These are phyloP conservation scores for Cossypha heuglini DNA, from an alignment of 2,797 vertebrate species.

Conservation along the genomic window DNA sequence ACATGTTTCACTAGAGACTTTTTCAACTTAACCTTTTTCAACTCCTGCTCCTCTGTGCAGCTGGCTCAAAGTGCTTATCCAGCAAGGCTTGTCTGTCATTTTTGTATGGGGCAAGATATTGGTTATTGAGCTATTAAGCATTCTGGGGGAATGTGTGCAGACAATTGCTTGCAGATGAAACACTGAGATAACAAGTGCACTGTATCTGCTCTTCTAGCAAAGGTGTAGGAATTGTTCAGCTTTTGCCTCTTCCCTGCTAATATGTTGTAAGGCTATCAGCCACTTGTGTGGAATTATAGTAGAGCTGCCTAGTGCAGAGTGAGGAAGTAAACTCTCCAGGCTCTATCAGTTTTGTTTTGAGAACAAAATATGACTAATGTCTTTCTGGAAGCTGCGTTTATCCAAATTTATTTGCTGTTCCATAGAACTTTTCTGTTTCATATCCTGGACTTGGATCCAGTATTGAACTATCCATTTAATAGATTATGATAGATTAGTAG, in stretches of 20 bases:
- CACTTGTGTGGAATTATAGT: not conserved
- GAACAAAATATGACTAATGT: not conserved
- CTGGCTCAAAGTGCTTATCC: not conserved
- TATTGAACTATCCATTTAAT: not conserved
- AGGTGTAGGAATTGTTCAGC: not conserved
- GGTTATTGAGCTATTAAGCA: not conserved
- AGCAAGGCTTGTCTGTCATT: not conserved
- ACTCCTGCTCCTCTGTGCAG: not conserved
- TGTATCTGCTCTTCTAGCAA: not conserved
- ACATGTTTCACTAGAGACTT: not conserved
- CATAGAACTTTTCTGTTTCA: not conserved
- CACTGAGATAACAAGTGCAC: not conserved
- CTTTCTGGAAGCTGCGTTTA: not conserved
- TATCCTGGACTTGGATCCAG: not conserved
- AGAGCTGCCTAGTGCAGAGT: not conserved
- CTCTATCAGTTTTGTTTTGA: not conserved
- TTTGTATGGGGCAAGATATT: not conserved
- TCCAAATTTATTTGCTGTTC: not conserved
- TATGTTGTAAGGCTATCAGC: not conserved
- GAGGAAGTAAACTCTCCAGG: not conserved
- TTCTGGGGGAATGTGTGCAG: not conserved
- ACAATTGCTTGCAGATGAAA: not conserved
- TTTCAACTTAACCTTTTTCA: not conserved
- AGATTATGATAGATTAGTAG: not conserved
- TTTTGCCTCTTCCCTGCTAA: not conserved